Evolutionary conservation across 2,888 invertebrate genomes (phyloP), one percentile per base, ranked within the genome.

Genomic region (Slavum lentiscoides): DNA sequence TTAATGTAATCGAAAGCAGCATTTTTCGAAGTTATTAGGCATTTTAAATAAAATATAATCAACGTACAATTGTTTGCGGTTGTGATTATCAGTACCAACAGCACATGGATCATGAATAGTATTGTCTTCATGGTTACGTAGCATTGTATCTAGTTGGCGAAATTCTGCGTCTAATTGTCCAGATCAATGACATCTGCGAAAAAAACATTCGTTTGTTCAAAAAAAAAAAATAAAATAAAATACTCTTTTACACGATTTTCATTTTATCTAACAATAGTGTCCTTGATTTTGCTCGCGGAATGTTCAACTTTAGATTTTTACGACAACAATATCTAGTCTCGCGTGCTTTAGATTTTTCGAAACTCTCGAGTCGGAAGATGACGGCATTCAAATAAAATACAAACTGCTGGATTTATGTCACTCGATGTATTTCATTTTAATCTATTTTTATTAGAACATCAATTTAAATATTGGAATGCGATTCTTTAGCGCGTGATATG

Each of bases 81-180:
- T 74, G 55, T 66, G 15, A 62, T 21, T 9, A 61, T 69, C 39
- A 69, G 37, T 62, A 77, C 53, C 53, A 77, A 61, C 69, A 77
- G 21, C 69, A 37, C 37, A 21, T 53, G 69, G 53, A 69, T 77
- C 69, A n/a, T 21, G 43, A 49, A 68, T 13, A 68, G 53, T 37
- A 61, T 15, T 3, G 49, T 49, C 59, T 69, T 77, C 76, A 77
- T 77, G 61, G 69, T 77, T 77, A 61, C 37, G 69, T 62, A 23
- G 61, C 76, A 77, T 77, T 69, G 53, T 69, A 19, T 61, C 30
- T 17, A 5, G 59, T 49, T 37, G 37, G 15, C 49, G 37, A 69
- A 37, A 61, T n/a, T 61, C 30, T 62, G 30, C 19, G 21, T 61
- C 7, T 61, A 53, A 69, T 21, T 21, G 7, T 61, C 61, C 68